Evolutionary conservation across 1,140 invertebrate genomes (phyloP).

Genomic region (Pinna nobilis): DNA sequence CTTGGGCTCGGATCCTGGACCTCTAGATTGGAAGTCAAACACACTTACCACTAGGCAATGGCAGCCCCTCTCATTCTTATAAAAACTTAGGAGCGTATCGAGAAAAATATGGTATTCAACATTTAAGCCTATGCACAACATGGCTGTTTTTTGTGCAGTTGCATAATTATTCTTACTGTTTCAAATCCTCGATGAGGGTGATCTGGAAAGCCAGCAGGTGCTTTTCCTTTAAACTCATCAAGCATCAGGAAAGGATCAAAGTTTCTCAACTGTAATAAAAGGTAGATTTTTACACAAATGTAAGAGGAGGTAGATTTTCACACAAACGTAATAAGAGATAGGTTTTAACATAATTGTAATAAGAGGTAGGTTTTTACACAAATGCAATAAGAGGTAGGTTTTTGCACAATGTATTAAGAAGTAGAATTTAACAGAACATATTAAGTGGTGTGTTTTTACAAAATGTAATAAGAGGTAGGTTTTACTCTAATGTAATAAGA

Average conservation of each 20-base stretch:
- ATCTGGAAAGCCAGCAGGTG: conserved; percentile 75
- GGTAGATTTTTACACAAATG: conserved; percentile 20
- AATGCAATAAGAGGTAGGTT: neutral
- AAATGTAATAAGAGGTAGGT: no score
- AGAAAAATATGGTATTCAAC: no score
- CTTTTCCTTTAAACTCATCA: conserved; percentile 73
- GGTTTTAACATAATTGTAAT: conserved; percentile 25
- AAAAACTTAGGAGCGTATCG: no score
- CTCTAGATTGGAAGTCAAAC: no score
- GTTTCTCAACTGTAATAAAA: conserved; percentile 28
- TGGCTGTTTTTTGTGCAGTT: neutral
- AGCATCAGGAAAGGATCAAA: conserved; percentile 76
- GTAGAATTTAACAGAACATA: no score
- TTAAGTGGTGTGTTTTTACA: no score
- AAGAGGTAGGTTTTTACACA: neutral
- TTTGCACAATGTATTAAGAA: no score
- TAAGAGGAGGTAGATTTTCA: conserved; percentile 9
- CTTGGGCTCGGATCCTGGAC: no score
- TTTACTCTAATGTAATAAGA: no score
- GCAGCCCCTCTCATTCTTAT: no score
- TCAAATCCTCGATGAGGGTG: conserved; percentile 77
- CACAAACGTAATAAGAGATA: neutral
- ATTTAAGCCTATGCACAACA: no score
- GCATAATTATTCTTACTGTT: conserved; percentile 66
- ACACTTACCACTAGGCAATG: no score